Percentiles rank a stretch among this genome's conserved stretches.
These are phyloP conservation scores for Dexiosoma caninum DNA, from an alignment of 2,888 invertebrate species.

Conservation along the genomic window DNA sequence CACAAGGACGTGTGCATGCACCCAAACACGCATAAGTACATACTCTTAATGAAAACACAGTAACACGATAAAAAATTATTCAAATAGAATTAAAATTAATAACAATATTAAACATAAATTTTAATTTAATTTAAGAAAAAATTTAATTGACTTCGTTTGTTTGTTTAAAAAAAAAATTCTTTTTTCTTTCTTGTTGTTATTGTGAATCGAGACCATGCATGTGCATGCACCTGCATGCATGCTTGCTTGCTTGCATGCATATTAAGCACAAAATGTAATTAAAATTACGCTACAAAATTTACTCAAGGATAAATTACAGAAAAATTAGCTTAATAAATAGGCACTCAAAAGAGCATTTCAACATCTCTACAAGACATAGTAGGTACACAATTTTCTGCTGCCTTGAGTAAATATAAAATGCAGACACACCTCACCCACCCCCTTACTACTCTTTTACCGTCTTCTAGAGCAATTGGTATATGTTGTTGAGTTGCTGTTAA, in stretches of 20 bases:
- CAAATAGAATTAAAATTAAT: conserved; percentile 62
- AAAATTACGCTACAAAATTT: conserved; percentile 27
- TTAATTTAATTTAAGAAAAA: conserved; percentile 56
- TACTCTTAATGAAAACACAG: conserved; percentile 28
- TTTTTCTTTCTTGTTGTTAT: background rate
- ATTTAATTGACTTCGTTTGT: conserved; percentile 43
- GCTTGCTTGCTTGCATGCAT: conserved; percentile 6
- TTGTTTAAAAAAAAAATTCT: background rate
- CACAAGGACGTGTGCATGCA: background rate
- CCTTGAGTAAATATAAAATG: background rate
- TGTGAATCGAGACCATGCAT: conserved; percentile 2
- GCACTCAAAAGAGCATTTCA: conserved; percentile 1
- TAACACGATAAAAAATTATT: conserved; percentile 8
- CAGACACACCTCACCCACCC: background rate
- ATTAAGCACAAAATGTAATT: conserved; percentile 19
- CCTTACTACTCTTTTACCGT: background rate
- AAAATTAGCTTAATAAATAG: conserved; percentile 44
- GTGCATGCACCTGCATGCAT: conserved; percentile 1
- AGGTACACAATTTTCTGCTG: background rate
- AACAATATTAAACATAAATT: conserved; percentile 50
- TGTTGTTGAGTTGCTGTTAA: conserved; percentile 36
- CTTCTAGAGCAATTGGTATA: background rate
- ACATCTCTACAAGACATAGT: background rate
- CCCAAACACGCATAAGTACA: background rate
- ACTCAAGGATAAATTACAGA: conserved; percentile 22